phyloP scores from a whole-genome alignment of 2,888 invertebrate species.

The Resseliella maxima region DNA sequence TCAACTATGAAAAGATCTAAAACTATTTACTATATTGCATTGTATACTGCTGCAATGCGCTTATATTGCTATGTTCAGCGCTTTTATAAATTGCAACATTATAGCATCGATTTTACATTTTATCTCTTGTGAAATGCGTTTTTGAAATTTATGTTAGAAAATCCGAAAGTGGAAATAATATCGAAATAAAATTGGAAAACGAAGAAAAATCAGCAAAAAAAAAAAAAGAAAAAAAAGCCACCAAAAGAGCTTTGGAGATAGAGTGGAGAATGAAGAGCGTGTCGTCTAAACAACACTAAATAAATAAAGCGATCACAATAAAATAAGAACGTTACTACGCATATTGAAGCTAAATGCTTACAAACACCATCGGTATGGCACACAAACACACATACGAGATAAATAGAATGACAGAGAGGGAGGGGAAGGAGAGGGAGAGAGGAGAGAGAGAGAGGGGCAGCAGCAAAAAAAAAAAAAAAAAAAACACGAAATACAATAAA shows the following conservation, averaged over 20 bases:
- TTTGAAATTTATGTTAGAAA: background rate
- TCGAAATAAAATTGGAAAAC: too few species aligned
- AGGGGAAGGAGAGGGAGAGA: too few species aligned
- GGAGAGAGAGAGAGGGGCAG: background rate
- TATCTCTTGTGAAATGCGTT: background rate
- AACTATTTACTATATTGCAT: background rate
- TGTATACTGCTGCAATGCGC: background rate
- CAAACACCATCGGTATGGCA: too few species aligned
- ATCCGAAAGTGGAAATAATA: background rate
- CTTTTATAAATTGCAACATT: conserved; percentile 42
- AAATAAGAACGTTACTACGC: background rate
- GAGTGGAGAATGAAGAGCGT: background rate
- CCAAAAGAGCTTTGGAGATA: background rate
- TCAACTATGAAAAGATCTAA: background rate
- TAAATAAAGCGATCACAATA: conserved; percentile 10
- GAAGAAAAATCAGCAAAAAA: too few species aligned
- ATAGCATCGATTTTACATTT: conserved; percentile 31
- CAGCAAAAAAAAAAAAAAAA: background rate
- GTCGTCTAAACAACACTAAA: conserved; percentile 31
- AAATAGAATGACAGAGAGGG: background rate
- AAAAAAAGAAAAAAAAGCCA: too few species aligned
- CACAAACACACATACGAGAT: background rate
- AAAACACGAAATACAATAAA: background rate
- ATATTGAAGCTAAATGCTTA: background rate
- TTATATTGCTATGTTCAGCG: background rate